Evolutionary conservation across 2,797 vertebrate genomes (phyloP), one percentile per base, ranked within the genome.

Genomic region (Lagodon rhomboides): DNA sequence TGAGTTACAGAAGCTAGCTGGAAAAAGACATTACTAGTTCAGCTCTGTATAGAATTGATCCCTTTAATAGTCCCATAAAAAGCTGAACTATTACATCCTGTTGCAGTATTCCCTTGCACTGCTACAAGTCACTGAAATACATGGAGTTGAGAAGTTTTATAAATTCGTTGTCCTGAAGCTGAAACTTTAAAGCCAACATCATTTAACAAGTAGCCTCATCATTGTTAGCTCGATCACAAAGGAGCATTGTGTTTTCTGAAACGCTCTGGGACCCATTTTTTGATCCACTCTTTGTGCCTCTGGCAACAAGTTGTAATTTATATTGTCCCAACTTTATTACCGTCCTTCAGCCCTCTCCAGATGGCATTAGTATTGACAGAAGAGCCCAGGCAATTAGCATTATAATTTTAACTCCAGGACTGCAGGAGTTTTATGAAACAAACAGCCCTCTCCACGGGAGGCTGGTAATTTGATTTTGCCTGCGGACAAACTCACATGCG

Each of bases 311-410:
- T 75, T 63, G 59, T 68, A 64, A 58, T 75, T 83, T 30, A 44
- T 55, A 22, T 44, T 18, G 58, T 79, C 56, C 54, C 64, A 10
- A 49, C 62, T 58, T 80, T 53, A 62, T 67, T 66, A 22, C 12
- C 55, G 49, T 75, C 70, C 66, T 16, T 64, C 70, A 20, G 18
- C 67, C 65, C 62, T 71, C 63, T 83, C 75, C 89, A 80, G 89
- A 88, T 79, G 82, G 62, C 80, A 71, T 80, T 76, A 77, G 80
- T 66, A 88, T 83, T 73, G 87, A 83, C 77, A 74, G 80, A 68
- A n/a, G 75, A 82, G 62, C 73, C 56, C 53, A 63, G 65, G 66
- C 71, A 80, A 85, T 88, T 80, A 85, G 87, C 72, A 65, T 85
- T 66, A 65, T 47, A 55, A 77, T 77, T 74, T 58, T 30, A 78